Conservation (phyloP, 2,888 invertebrate genomes). For the Trachelus tabidus region DNA sequence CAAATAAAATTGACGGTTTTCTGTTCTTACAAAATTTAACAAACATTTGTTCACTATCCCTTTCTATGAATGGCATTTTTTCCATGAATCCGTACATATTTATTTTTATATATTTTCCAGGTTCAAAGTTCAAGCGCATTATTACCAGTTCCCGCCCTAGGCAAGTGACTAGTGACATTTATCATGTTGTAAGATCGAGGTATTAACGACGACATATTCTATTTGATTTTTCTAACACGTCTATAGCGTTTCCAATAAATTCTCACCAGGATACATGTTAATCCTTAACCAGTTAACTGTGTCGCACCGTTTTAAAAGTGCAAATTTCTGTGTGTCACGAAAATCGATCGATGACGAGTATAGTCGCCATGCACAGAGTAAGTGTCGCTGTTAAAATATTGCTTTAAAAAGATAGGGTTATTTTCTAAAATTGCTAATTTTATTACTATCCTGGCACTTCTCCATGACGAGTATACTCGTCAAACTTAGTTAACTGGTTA, state of each 20-base stretch:
- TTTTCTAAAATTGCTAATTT: too few relatives aligned
- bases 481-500: too few relatives aligned
- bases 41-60: not conserved
- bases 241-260: not conserved
- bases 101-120: not conserved
- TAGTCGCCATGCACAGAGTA: too few relatives aligned
- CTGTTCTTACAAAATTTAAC: not conserved
- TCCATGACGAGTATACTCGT: too few relatives aligned
- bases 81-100: not conserved
- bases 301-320: too few relatives aligned
- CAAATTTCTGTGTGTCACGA: too few relatives aligned
- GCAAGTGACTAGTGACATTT: not conserved
- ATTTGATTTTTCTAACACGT: not conserved
- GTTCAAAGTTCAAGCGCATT: not conserved
- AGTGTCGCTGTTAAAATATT: too few relatives aligned
- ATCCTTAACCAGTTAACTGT: too few relatives aligned
- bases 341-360: too few relatives aligned
- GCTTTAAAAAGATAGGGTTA: too few relatives aligned
- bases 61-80: not conserved
- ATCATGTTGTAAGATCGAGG: not conserved
- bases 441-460: too few relatives aligned
- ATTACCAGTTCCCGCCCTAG: not conserved
- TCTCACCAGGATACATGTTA: not conserved
- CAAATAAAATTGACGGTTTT: not conserved
- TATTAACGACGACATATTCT: not conserved